Base-by-base conservation (phyloP, 92 coral and sea anemone genomes). In the Anthopleura xanthogrammica region DNA sequence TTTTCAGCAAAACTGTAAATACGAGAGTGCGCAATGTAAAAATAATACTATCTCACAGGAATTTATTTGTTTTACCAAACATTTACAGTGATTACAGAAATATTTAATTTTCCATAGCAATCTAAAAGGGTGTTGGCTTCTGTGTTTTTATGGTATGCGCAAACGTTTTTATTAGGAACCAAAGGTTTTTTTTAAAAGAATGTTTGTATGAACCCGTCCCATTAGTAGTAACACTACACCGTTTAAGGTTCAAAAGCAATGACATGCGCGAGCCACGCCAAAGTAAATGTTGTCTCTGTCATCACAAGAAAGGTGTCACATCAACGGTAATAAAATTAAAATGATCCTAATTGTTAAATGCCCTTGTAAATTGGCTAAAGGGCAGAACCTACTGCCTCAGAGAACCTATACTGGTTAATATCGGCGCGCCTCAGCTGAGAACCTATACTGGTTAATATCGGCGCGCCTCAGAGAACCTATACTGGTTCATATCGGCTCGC, bases 291-390 rank as follows among this genome's bases (percentile, higher is more conserved):
- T 23, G 41, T 24, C 29, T 62, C 74, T 68, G 74, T 36, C 74
- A 36, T 68, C 74, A 36, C 41, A 23, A 24, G 29, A 68, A 36
- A 16, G 74, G 74, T 68, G 42, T 29, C 8, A 22, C 74, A 36
- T 68, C 74, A 68, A 68, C 11, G 42, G 74, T 36, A 29, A 68
- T 68, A 29, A 68, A 9, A 68, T 23, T 68, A 68, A 68, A 68
- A 68, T 24, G 36, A 2, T 68, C 74, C 20, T 68, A 68, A 68
- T 68, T 29, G 74, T 10, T 36, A 12, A 36, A 29, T 68, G 74
- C 74, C 74, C 74, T 68, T 68, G 42, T 23, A 68, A 68, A 68
- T 36, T 68, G 74, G 41, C 74, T 3, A 68, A 68, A 14, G 74
- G 41, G 42, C 74, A 68, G 14, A 29, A 68, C 12, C 29, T 7